Base-by-base conservation (phyloP, 2,113 vertebrate genomes). In the Terrapene triunguis region DNA sequence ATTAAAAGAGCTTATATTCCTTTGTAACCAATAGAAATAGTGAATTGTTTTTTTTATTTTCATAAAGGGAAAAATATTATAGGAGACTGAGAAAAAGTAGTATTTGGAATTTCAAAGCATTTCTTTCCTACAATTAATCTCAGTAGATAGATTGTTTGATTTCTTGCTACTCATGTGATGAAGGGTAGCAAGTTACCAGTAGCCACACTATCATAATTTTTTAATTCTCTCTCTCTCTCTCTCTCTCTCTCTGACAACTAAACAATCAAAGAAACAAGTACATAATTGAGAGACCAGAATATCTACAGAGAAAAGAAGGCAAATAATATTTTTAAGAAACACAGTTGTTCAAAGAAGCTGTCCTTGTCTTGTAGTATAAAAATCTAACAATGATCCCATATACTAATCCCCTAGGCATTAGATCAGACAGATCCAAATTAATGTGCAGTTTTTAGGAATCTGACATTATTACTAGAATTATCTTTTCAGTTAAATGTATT, bases 391-490 rank as follows among this genome's bases (percentile, higher is more conserved):
- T 95, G 95, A 96, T 95, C 82, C 95, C 96, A 48, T 88, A 91
- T 62, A 72, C 84, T 80, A 88, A 89, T 96, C 83, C 89, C 92
- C 90, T 48, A 88, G 91, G 96, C 94, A 97, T 97, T 98, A 96
- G 95, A 97, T 97, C 93, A 97, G 97, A 97, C 87, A 94, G 93
- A 97, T 95, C 93, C 92, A 98, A 98, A 99, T 98, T 98, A 98
- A 99, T 98, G 98, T 97, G 96, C 96, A 97, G 94, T 98, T 98
- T 98, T 98, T 98, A 98, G 97, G 97, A 98, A 98, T 98, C 97
- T 98, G 98, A 98, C 98, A 98, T 98, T 98, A 98, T 98, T 98
- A 98, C 98, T 97, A 96, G 98, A 98, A 98, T 99, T 98, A 98
- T 98, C 98, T 98, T 98, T 98, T 98, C 98, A 98, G 98, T 98